Base-by-base conservation (phyloP, 2,888 invertebrate genomes). In the Pristionchus maxplancki region DNA sequence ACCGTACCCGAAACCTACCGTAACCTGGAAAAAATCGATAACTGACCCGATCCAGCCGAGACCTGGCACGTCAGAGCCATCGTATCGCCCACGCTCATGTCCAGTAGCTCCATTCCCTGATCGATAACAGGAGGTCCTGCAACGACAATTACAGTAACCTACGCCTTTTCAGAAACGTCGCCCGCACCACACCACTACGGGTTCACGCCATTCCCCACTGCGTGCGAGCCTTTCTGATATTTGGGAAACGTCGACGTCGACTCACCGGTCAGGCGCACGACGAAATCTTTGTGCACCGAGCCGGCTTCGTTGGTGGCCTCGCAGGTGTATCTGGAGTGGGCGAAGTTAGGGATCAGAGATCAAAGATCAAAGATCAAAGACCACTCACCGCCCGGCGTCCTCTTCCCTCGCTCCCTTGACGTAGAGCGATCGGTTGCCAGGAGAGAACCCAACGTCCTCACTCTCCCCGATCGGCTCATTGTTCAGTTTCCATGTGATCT, bases 261-360 rank as follows among this genome's bases (percentile, higher is more conserved):
- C 44, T 81, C 88, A 93, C 93, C 93, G 24, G 91, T 93, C 34
- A 93, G 87, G 82, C 90, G 90, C 20, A 94, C 90, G n/a, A 93
- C 87, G 88, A 93, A 94, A 40, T 92, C 93, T 78, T 91, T 91
- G 4, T 87, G 84, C 5, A 90, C 91, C 20, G 92, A 91, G 8
- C 95, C 95, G 0, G 95, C 95, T 3, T 93, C 81, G 90, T 96
- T 95, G 20, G 90, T 89, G 0, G 95, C 95, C 50, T 93, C 85
- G 92, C 95, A 95, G 13, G 94, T 93, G 90, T 95, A 96, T 5
- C 86, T 87, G 86, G 28, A 13, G 28, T 13, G n/a, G 64, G 58
- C 20, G 53, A 53, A 91, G 88, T 89, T 89, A 86, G 17, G 74
- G 9, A 86, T 89, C 67, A 74, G 40, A 89, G 50, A 28, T 64